A percentile compares a stretch with the other conserved stretches of the same genome.
These are phyloP conservation scores for Gulo gulo DNA, from an alignment of 2,113 vertebrate genomes.

Conservation along the genomic window DNA sequence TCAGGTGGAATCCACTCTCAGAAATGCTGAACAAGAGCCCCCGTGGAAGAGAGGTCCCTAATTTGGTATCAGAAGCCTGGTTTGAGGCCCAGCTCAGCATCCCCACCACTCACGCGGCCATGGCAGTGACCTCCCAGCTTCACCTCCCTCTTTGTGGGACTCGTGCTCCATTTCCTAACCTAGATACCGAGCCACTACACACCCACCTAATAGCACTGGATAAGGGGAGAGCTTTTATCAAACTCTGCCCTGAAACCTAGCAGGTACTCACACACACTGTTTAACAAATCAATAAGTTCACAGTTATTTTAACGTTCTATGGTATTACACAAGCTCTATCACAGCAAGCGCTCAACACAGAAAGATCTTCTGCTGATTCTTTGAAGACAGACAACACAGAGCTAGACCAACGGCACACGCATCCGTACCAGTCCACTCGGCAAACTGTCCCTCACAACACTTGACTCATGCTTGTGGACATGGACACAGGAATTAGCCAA, in stretches of 20 bases:
- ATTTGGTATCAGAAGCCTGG: neutral
- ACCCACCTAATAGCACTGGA: neutral
- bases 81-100: neutral
- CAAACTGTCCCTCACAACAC: neutral
- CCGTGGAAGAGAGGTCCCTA: rapidly evolving
- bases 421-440: neutral
- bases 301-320: neutral
- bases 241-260: neutral
- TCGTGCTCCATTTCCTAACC: neutral
- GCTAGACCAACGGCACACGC: rapidly evolving
- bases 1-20: neutral
- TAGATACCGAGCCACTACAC: neutral
- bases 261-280: neutral
- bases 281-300: neutral
- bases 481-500: neutral
- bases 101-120: neutral
- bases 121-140: neutral
- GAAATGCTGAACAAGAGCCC: neutral
- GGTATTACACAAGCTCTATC: neutral
- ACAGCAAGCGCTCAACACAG: neutral
- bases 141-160: neutral
- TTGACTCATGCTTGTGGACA: neutral
- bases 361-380: neutral
- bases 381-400: neutral
- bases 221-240: neutral